Percentiles rank a stretch among this genome's conserved stretches.
Conservation (phyloP, 2,113 vertebrate genomes). For the Pandion haliaetus region DNA sequence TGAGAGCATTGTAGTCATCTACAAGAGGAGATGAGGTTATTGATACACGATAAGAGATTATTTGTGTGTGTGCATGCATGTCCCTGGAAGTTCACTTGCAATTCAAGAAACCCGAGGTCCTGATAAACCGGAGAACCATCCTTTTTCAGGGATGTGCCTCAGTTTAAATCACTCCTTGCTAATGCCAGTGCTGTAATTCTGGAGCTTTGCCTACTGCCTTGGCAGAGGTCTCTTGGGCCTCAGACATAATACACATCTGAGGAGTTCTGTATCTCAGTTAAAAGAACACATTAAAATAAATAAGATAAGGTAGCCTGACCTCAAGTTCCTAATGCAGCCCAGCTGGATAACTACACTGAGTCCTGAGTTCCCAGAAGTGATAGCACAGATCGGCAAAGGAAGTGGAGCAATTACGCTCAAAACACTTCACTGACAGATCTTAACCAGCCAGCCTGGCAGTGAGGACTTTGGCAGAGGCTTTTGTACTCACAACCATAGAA, state of each 20-base stretch:
- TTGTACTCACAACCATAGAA: background rate
- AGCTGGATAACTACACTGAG: background rate
- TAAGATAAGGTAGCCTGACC: background rate
- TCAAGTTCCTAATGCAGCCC: background rate
- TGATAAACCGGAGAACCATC: background rate
- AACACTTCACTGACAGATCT: background rate
- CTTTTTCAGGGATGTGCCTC: background rate
- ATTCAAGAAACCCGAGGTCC: background rate
- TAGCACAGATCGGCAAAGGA: background rate
- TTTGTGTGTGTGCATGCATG: accelerated
- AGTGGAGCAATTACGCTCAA: background rate
- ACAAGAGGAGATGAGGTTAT: background rate
- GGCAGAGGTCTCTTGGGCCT: background rate
- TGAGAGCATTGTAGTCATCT: background rate
- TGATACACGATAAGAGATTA: accelerated
- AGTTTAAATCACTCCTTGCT: background rate
- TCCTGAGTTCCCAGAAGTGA: background rate
- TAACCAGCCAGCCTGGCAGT: background rate
- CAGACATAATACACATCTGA: background rate
- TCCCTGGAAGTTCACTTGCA: background rate
- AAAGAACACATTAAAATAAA: background rate
- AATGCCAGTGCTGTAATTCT: background rate
- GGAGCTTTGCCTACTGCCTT: background rate
- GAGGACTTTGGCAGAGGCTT: background rate
- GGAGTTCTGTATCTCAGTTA: background rate